Evolutionary conservation across 37 sponge, comb jelly and placozoan species (phyloP).

Genomic region (Lycopodina hypogea): DNA sequence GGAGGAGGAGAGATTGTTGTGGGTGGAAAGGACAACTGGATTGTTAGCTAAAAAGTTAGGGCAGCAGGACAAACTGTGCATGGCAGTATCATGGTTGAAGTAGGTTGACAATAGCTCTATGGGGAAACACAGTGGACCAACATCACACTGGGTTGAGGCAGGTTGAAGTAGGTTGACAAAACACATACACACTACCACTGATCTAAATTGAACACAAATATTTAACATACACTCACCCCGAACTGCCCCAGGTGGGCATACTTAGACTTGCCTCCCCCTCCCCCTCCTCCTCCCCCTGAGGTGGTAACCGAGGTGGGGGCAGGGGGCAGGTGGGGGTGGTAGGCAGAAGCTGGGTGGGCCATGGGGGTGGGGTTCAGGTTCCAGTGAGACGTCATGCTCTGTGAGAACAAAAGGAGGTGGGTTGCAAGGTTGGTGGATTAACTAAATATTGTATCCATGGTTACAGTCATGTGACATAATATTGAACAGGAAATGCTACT

Average conservation of each 20-base stretch:
- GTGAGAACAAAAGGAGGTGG: neutral
- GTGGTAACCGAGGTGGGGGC: neutral
- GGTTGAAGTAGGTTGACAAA: neutral
- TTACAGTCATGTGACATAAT: too few relatives aligned
- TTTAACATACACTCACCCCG: conserved; percentile 13
- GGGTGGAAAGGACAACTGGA: neutral
- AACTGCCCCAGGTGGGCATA: conserved; percentile 16
- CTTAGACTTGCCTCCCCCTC: conserved; percentile 18
- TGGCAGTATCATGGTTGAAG: too few relatives aligned
- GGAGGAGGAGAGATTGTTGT: conserved; percentile 10
- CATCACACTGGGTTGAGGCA: neutral
- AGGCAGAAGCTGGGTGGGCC: conserved; percentile 8
- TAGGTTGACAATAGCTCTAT: neutral
- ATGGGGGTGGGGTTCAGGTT: conserved; percentile 32
- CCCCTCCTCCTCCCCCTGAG: neutral
- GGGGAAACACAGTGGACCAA: neutral
- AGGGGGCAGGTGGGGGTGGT: conserved; percentile 18
- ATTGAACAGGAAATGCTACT: too few relatives aligned
- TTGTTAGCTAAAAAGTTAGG: too few relatives aligned
- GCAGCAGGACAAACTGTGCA: too few relatives aligned
- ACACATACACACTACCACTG: neutral
- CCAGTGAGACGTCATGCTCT: conserved; percentile 77
- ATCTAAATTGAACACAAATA: neutral
- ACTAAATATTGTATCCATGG: too few relatives aligned
- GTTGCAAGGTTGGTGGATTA: neutral